These are phyloP conservation scores for Magallana gigas DNA, from an alignment of 1,140 invertebrate species.

Conservation along the genomic window DNA sequence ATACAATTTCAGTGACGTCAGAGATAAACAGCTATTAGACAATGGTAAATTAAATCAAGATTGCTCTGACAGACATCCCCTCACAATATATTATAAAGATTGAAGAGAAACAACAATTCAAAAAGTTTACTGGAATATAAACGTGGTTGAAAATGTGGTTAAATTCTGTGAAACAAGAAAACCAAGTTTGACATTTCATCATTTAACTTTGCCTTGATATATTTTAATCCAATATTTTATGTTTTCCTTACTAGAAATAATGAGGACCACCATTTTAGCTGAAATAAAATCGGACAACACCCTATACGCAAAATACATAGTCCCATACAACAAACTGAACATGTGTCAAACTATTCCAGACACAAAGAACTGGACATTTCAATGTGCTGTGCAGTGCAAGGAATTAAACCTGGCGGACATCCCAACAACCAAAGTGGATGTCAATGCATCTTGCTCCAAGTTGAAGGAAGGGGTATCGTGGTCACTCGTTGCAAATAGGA, in stretches of 20 bases:
- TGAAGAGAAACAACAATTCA: too few species aligned
- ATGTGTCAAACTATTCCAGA: slow-evolving; percentile 10
- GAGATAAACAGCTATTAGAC: too few species aligned
- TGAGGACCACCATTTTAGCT: background rate
- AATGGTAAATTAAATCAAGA: too few species aligned
- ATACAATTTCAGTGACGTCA: too few species aligned
- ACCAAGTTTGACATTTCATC: too few species aligned
- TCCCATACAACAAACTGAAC: background rate
- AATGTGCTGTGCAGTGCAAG: background rate
- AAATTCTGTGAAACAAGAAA: too few species aligned
- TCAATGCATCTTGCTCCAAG: background rate
- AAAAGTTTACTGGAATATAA: too few species aligned
- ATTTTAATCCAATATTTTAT: too few species aligned
- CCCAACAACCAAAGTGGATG: slow-evolving; percentile 18
- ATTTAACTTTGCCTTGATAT: too few species aligned
- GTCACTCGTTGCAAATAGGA: background rate
- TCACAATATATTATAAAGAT: too few species aligned
- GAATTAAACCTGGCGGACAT: background rate
- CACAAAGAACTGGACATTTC: slow-evolving; percentile 29
- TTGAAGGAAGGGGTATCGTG: slow-evolving; percentile 3
- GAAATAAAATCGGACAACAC: background rate
- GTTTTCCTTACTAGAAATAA: background rate
- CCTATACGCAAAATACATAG: background rate
- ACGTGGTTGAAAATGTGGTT: too few species aligned
- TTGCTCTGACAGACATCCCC: too few species aligned